Base-by-base conservation (phyloP, 1,140 invertebrate genomes). In the Daktulosphaira vitifoliae region DNA sequence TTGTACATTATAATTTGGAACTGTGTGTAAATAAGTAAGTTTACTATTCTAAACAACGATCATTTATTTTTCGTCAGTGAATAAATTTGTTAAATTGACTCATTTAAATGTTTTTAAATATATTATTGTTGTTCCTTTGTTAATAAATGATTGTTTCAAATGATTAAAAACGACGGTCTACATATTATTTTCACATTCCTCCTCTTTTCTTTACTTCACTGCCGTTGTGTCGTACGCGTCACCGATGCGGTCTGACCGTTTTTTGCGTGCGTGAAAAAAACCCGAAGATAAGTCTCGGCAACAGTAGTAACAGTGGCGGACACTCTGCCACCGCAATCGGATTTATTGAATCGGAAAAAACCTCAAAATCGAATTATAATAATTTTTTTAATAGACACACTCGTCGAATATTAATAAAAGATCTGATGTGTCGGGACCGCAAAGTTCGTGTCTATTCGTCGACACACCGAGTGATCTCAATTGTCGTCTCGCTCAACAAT, bases 51-150 rank as follows among this genome's bases (percentile, higher is more conserved):
- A 44, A 59, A 59, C 54, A 59, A 59, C 54, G 54, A 59, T 59
- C 39, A 59, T 59, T 59, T 59, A 59, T 59, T 59, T 59, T 59
- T 59, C 54, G 54, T 59, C 54, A 26, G 23, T 44, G 54, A 59
- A 59, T 59, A 59, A 44, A 59, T 42, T 59, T 59, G 54, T 59
- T 59, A 59, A 44, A 59, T 59, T 59, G 54, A 59, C 54, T 59
- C 39, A 44, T 59, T 59, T 44, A 44, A 44, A 59, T 59, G 54
- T 44, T 59, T 59, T 59, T 59, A 44, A 44, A 59, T 59, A 59
- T 59, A 59, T 59, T 59, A 46, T 59, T 59, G 54, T 59, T 59
- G 54, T 59, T 59, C 54, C 54, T 59, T 59, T 59, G 54, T 59
- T 59, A 44, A 59, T 59, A 59, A 59, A 59, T 44, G 53, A 59